phyloP scores from a whole-genome alignment of 2,888 invertebrate species.

The Ethmia dodecea region DNA sequence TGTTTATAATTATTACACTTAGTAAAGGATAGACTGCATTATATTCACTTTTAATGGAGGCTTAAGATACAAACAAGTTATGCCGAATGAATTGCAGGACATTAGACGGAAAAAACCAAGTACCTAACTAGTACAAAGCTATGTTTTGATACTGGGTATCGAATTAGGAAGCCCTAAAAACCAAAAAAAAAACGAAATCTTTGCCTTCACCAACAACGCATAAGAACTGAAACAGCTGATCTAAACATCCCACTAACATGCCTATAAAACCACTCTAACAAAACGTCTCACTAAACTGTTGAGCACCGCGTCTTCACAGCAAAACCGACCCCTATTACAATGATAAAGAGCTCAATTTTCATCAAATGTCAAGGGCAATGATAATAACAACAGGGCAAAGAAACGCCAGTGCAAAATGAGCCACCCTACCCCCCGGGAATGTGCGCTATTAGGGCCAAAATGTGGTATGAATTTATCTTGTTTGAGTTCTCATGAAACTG shows the following conservation, averaged over 20 bases:
- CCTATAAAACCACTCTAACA: slow-evolving; percentile 55
- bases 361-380: slow-evolving; percentile 43
- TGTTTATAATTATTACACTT: too few relatives aligned
- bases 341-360: slow-evolving; percentile 47
- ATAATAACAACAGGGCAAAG: slow-evolving; percentile 68
- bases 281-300: slow-evolving; percentile 58
- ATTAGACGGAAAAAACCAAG: too few relatives aligned
- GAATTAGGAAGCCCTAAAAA: too few relatives aligned
- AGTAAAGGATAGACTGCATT: too few relatives aligned
- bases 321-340: slow-evolving; percentile 28
- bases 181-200: too few relatives aligned
- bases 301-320: slow-evolving; percentile 31
- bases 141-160: too few relatives aligned
- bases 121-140: too few relatives aligned
- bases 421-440: slow-evolving; percentile 25
- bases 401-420: slow-evolving; percentile 45
- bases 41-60: too few relatives aligned
- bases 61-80: too few relatives aligned
- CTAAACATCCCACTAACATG: slow-evolving; percentile 30
- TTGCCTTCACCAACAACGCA: too few relatives aligned
- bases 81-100: too few relatives aligned
- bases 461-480: slow-evolving; percentile 20
- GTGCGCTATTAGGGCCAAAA: slow-evolving; percentile 21
- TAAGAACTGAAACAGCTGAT: slow-evolving; percentile 51
- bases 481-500: slow-evolving; percentile 36